Evolutionary conservation across 2,113 vertebrate genomes (phyloP), one percentile per base, ranked within the genome.

Genomic region (Euleptes europaea): DNA sequence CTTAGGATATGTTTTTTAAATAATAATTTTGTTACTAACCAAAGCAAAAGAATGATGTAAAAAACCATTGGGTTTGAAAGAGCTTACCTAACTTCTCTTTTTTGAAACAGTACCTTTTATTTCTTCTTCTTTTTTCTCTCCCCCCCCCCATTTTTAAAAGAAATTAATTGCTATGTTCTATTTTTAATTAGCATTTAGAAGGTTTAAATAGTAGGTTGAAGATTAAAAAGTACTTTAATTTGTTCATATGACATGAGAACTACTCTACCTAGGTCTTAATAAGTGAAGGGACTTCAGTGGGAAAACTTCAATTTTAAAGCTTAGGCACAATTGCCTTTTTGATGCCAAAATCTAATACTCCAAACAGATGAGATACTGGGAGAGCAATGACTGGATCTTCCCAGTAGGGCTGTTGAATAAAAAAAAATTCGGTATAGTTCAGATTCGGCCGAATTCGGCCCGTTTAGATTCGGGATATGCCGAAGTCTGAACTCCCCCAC

Each of bases 141-240:
- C n/a, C n/a, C n/a, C n/a, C n/a, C n/a, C n/a, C n/a, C n/a, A n/a
- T 33, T 42, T n/a, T 60, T 60, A 1, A 28, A 63, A n/a, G 51
- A 12, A 77, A 90, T 66, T 88, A 31, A 17, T 33, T 88, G 5
- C 54, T 0, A 0, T 7, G 35, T 8, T 86, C 86, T 70, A 40
- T 8, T 89, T 80, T 65, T 83, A 66, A 75, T 85, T 87, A 84
- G 4, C 49, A 71, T 87, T 26, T 31, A 1, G n/a, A 33, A 78
- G 9, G 67, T 47, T 71, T 80, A 65, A 65, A 21, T 3, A 17
- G 47, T n/a, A 89, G 19, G 23, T 86, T 89, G 82, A 81, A 77
- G 63, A 88, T 63, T 90, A 90, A 74, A n/a, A 86, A 88, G 23
- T 12, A 5, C 75, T 92, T 92, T 47, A 26, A 44, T 6, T 85